Percentiles rank a stretch among this genome's conserved stretches.
Evolutionary conservation across 1,140 invertebrate genomes (phyloP).

Genomic region (Aricia agestis): DNA sequence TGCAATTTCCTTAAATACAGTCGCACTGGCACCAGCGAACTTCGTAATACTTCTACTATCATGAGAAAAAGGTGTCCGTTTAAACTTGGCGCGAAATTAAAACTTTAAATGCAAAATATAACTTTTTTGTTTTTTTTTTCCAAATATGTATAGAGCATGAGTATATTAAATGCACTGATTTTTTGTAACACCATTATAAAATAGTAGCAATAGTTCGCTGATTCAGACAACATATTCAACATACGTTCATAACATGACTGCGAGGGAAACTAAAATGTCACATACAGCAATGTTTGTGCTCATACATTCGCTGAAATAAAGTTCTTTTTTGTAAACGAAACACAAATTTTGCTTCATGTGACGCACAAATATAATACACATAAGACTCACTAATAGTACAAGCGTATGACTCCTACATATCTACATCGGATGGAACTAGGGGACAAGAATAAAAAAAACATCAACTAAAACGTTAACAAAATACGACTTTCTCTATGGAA

Average conservation of each 20-base stretch:
- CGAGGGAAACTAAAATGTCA: conserved; percentile 55
- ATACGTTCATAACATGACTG: conserved; percentile 43
- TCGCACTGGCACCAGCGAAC: conserved; percentile 31
- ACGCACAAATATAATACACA: conserved; percentile 68
- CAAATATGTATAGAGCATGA: not conserved
- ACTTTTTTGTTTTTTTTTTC: not conserved
- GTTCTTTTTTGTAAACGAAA: not conserved
- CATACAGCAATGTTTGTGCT: conserved; percentile 54
- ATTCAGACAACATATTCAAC: conserved; percentile 27
- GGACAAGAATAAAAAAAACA: conserved; percentile 69
- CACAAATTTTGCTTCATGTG: conserved; percentile 31
- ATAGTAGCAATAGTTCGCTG: conserved; percentile 25
- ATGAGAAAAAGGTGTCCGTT: conserved; percentile 18
- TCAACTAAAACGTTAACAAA: conserved; percentile 76
- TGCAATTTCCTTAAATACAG: conserved; percentile 25
- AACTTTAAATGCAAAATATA: not conserved
- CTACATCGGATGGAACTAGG: conserved; percentile 70
- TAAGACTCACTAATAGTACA: conserved; percentile 72
- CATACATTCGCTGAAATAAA: conserved; percentile 16
- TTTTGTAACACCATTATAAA: not conserved
- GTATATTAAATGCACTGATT: not conserved
- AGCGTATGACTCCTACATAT: conserved; percentile 71
- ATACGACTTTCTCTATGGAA: conserved; percentile 75
- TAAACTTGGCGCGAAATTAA: not conserved
- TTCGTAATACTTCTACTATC: not conserved